Base-by-base conservation (phyloP, 2,113 vertebrate species). In the Strix uralensis region DNA sequence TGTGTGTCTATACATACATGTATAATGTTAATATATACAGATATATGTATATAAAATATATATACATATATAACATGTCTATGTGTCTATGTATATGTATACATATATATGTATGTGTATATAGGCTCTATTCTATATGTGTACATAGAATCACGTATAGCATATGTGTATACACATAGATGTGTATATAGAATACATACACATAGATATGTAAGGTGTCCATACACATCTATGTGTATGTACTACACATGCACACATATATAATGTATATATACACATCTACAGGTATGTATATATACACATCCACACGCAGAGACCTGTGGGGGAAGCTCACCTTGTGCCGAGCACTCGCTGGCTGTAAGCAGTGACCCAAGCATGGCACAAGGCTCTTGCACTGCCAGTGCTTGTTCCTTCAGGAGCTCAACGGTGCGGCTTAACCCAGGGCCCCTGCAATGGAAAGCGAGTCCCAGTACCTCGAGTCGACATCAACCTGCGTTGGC, bases 301-400 rank as follows among this genome's bases (percentile, higher is more conserved):
- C 15, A 46, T 19, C 16, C 18, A 46, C 46, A 46, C 46, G 8
- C 18, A 46, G 44, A 44, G 44, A 44, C 44, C 13, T 16, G 16
- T 15, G 7, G 44, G 73, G 36, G 27, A 49, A n/a, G 66, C 26
- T 52, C 36, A 3, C 21, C 38, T 5, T 13, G 20, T 5, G 40
- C 79, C 71, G 61, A 10, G 25, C 40, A 26, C 18, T 19, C 4
- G 7, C 65, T 26, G 19, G 1, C 19, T 21, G 26, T 2, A 3
- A 11, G 51, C 66, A 32, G 22, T 3, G 8, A 17, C 49, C 19
- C 38, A 6, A 49, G 8, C 72, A 40, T 6, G 15, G 10, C 17
- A 26, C 30, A 8, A 5, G 19, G n/a, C 10, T 59, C 59, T 58
- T 5, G 6, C 0, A 4, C 4, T 18, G n/a, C 38, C n/a, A 5